Evolutionary conservation across 2,113 vertebrate genomes (phyloP), one percentile per base, ranked within the genome.

Genomic region (Chaetodon trifascialis): DNA sequence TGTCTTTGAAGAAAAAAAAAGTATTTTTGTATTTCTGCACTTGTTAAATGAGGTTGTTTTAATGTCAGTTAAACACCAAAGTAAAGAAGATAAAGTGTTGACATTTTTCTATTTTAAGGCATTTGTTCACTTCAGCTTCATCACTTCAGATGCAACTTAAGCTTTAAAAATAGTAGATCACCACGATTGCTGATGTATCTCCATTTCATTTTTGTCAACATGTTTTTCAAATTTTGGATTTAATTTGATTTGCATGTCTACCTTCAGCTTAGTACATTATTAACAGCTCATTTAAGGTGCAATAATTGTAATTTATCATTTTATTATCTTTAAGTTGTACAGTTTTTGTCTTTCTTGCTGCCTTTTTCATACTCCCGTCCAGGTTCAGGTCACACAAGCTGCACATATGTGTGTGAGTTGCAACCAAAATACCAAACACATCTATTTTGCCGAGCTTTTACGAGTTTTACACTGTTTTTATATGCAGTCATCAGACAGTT

Each of bases 391-490:
- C 65, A 4, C 76, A 80, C 64, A 23, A 40, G 46, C 55, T 85
- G 63, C 82, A 84, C 64, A 47, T 30, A 4, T 38, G 0, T 69
- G 0, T 83, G 68, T 47, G 69, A 71, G n/a, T 0, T 19, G 42
- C 7, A 25, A 56, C 76, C 56, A 30, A 42, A 71, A 66, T 8
- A 69, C 2, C 42, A 52, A 51, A 44, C 56, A 6, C 2, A 14
- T 10, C 4, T 52, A 25, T 49, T 56, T 58, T 70, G 1, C 68
- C 49, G 49, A 47, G 76, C 54, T 62, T 62, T 56, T 68, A 56
- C 0, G 40, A 68, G 82, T 87, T 85, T 83, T 77, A 82, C 86
- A 85, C 84, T 80, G 76, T 86, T 85, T 85, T 66, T 76, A 65
- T 63, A 71, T 25, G 21, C 16, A 46, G 6, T 82, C 12, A 5